These are phyloP conservation scores for Odontomyia ornata DNA, from an alignment of 2,888 invertebrate species.

Conservation along the genomic window DNA sequence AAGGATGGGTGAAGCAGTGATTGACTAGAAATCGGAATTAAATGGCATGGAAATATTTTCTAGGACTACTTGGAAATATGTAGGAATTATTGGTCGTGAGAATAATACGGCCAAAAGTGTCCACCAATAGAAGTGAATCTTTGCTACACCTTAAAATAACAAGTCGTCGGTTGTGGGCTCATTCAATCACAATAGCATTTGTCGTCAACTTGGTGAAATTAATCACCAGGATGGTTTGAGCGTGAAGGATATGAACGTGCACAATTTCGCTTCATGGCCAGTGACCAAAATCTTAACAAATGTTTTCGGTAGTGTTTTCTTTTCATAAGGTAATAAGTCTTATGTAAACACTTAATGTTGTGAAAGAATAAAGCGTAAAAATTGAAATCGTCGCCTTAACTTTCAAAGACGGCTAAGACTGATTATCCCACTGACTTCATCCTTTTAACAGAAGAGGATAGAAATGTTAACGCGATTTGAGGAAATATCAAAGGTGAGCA, in stretches of 20 bases:
- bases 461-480: conserved; percentile 36
- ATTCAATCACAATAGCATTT: conserved; percentile 24
- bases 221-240: conserved; percentile 6
- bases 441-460: conserved; percentile 9
- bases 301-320: conserved; percentile 43
- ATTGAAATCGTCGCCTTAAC: conserved; percentile 57
- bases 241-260: conserved; percentile 20
- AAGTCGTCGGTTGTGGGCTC: neutral
- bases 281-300: conserved; percentile 22
- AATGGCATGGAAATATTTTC: conserved; percentile 22
- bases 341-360: conserved; percentile 42
- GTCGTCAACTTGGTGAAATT: conserved; percentile 19
- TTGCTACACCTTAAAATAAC: conserved; percentile 39
- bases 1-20: conserved; percentile 26
- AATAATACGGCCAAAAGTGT: neutral
- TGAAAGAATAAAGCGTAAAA: conserved; percentile 38
- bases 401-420: conserved; percentile 63
- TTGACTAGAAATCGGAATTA: conserved; percentile 9
- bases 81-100: neutral
- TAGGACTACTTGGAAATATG: neutral
- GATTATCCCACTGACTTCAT: conserved; percentile 63
- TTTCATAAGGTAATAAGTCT: conserved; percentile 46
- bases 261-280: neutral
- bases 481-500: neutral
- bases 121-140: conserved; percentile 27